Percentiles rank a stretch among this genome's conserved stretches.
Conservation (phyloP, 1,140 invertebrate species). For the Cydia pomonella region DNA sequence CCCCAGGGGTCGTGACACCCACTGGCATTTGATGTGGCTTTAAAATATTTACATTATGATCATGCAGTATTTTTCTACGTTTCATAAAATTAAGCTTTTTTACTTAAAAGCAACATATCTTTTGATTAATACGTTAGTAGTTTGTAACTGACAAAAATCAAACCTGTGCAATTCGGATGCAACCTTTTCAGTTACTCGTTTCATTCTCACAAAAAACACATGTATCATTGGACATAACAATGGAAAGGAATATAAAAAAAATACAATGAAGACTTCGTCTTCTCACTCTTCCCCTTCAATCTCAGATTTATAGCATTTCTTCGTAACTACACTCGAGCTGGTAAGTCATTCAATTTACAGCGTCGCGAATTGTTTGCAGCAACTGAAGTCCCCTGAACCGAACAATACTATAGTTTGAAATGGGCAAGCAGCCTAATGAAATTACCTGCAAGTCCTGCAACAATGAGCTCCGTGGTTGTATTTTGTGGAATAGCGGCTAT, state of each 20-base stretch:
- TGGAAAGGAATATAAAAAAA: too few relatives aligned
- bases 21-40: slow-evolving; percentile 27
- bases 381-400: slow-evolving; percentile 23
- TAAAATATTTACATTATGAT: slow-evolving; percentile 5
- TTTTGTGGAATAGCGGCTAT: not conserved
- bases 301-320: slow-evolving; percentile 14
- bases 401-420: slow-evolving; percentile 28
- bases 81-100: not conserved
- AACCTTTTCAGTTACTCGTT: too few relatives aligned
- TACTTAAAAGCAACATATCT: too few relatives aligned
- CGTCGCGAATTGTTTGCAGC: slow-evolving; percentile 17
- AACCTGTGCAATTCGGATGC: too few relatives aligned
- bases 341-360: slow-evolving; percentile 14
- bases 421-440: slow-evolving; percentile 48
- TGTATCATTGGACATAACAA: too few relatives aligned
- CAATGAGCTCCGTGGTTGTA: slow-evolving; percentile 53
- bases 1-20: slow-evolving; percentile 28
- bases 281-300: not conserved
- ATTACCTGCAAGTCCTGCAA: slow-evolving; percentile 59
- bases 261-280: not conserved
- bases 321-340: not conserved
- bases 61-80: not conserved
- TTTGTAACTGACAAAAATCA: too few relatives aligned
- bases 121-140: too few relatives aligned
- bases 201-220: too few relatives aligned